Percentiles rank a stretch among this genome's conserved stretches.
Evolutionary conservation across 2,113 vertebrate genomes (phyloP).

Genomic region (Miniopterus natalensis): DNA sequence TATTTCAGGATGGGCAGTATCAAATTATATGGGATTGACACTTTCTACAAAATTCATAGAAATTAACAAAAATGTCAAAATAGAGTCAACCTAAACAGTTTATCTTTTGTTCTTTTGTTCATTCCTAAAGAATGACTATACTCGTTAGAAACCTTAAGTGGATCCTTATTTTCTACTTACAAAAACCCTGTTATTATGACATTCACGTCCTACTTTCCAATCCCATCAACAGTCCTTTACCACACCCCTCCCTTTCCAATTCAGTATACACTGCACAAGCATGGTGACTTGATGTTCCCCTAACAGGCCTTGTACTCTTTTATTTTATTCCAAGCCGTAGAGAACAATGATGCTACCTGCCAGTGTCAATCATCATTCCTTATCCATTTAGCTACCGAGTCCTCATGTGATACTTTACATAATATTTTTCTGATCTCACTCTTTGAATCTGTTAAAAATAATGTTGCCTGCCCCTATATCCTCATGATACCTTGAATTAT

Average conservation of each 20-base stretch:
- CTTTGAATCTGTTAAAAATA: not conserved
- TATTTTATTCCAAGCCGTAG: not conserved
- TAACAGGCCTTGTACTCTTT: not conserved
- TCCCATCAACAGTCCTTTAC: not conserved
- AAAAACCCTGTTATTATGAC: not conserved
- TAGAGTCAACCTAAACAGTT: not conserved
- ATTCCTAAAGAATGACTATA: not conserved
- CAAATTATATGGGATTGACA: not conserved
- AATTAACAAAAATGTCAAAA: constrained; percentile 44
- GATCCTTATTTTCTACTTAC: not conserved
- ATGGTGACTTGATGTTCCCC: not conserved
- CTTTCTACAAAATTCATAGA: constrained; percentile 40
- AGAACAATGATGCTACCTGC: not conserved
- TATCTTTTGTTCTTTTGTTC: not conserved
- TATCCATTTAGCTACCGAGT: not conserved
- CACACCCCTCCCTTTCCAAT: not conserved
- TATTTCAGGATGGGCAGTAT: constrained; percentile 36
- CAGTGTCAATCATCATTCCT: not conserved
- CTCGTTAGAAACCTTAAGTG: not conserved
- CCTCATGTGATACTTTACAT: not conserved
- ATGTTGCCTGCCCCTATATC: not conserved
- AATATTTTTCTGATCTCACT: not conserved
- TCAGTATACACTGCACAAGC: not conserved
- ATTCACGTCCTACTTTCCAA: not conserved
- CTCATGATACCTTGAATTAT: not conserved